A percentile compares a stretch with the other conserved stretches of the same genome.
Conservation (phyloP, 2,888 invertebrate genomes). For the Asteroscopus sphinx region DNA sequence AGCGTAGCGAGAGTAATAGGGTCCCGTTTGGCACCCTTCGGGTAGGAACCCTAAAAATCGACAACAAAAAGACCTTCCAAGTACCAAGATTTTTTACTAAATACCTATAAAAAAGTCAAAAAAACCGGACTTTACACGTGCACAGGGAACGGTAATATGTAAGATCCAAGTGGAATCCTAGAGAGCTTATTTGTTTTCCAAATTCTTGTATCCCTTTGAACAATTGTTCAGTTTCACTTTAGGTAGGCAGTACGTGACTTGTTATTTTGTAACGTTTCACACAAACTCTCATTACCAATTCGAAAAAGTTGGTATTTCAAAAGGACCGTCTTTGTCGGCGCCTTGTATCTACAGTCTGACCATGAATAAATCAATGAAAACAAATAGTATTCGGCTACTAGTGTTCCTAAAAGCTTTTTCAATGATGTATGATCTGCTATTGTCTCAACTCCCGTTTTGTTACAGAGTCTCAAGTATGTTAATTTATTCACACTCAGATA, state of each 20-base stretch:
- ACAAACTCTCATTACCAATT: slow-evolving; percentile 85
- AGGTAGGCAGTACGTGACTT: slow-evolving; percentile 75
- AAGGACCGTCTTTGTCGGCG: slow-evolving; percentile 84
- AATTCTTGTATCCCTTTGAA: slow-evolving; percentile 69
- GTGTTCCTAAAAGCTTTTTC: slow-evolving; percentile 84
- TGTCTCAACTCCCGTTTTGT: slow-evolving; percentile 85
- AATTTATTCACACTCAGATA: slow-evolving; percentile 84
- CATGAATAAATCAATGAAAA: slow-evolving; percentile 90
- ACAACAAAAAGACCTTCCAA: no score
- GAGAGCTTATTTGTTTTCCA: slow-evolving; percentile 66
- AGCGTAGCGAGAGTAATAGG: no score
- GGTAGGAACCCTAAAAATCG: no score
- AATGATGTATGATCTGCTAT: slow-evolving; percentile 82
- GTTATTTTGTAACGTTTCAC: slow-evolving; percentile 80
- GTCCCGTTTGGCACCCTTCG: no score
- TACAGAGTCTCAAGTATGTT: slow-evolving; percentile 79
- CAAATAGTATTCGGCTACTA: slow-evolving; percentile 89
- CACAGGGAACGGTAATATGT: slow-evolving; percentile 19
- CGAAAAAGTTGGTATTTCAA: slow-evolving; percentile 81
- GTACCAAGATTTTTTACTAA: no score
- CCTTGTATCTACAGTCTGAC: slow-evolving; percentile 82
- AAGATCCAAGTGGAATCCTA: slow-evolving; percentile 37
- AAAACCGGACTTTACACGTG: no score
- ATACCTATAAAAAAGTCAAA: no score
- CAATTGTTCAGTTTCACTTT: slow-evolving; percentile 80